A percentile compares a stretch with the other conserved stretches of the same genome.
Conservation (phyloP, 1,140 invertebrate genomes). For the silkworm (Bombyx mori) region ASM3026992v2 NC_085117.1:14787501-14788000, state of each 20-base stretch:
- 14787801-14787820: conserved; percentile 22
- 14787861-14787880: conserved; percentile 70
- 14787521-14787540: conserved; percentile 17
- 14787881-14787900: conserved; percentile 17
- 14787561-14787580: conserved; percentile 7
- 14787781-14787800: conserved; percentile 10
- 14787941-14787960: conserved; percentile 4
- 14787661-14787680: too few species aligned
- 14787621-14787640: too few species aligned
- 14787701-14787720: too few species aligned
- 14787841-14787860: conserved; percentile 68
- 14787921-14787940: too few species aligned
- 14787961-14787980: neutral
- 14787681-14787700: too few species aligned
- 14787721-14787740: too few species aligned
- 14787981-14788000: neutral
- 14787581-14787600: too few species aligned
- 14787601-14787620: too few species aligned
- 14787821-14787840: conserved; percentile 29
- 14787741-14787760: too few species aligned
- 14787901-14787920: too few species aligned
- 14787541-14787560: conserved; percentile 51
- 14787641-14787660: too few species aligned
- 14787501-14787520: too few species aligned
- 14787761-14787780: conserved; percentile 7